Base-by-base conservation (phyloP, 35 echinoderm and acorn worm species). In the Eucidaris tribuloides region DNA sequence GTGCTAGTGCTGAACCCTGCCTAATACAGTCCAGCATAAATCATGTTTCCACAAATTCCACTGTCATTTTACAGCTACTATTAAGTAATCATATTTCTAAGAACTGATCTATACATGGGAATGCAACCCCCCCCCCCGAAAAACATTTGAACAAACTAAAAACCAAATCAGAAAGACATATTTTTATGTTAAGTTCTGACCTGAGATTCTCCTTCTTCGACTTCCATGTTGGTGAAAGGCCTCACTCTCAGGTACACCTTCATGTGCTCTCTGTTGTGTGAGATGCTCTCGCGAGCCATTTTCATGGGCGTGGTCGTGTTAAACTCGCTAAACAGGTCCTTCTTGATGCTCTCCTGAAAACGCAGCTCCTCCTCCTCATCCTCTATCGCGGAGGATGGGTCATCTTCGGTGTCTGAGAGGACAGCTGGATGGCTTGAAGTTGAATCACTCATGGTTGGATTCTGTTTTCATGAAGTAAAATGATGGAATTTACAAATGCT, bases 211-310 rank as follows among this genome's bases (percentile, higher is more conserved):
- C 96, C 96, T 2, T 61, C 56, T 65, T 78, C 50, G 18, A 83
- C 43, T 50, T 99, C 96, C n/a, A 37, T 50, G 22, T 79, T 87
- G 30, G 96, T 99, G 42, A 99, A 99, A 1, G 96, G 96, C 50
- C 96, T 62, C 3, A 99, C 85, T 38, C 96, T 83, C 9, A 99
- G 84, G 43, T 89, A 90, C 2, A 99, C 96, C 55, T 93, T 93
- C 83, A 99, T 93, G 18, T 87, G 90, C 33, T 99, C 96, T 63
- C 91, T 82, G 28, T 58, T 86, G 79, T 99, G 96, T n/a, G 84
- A 58, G 31, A 99, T 79, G 42, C 91, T 93, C 40, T 90, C 62
- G 42, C 96, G 68, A 41, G 79, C 82, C 19, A 99, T 45, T 54
- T 93, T 99, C 71, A 89, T 83, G 46, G 90, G 82, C 13, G 94